Evolutionary conservation across 2,113 vertebrate species (phyloP), one percentile per base, ranked within the genome.

Genomic region (Neotoma lepida): DNA sequence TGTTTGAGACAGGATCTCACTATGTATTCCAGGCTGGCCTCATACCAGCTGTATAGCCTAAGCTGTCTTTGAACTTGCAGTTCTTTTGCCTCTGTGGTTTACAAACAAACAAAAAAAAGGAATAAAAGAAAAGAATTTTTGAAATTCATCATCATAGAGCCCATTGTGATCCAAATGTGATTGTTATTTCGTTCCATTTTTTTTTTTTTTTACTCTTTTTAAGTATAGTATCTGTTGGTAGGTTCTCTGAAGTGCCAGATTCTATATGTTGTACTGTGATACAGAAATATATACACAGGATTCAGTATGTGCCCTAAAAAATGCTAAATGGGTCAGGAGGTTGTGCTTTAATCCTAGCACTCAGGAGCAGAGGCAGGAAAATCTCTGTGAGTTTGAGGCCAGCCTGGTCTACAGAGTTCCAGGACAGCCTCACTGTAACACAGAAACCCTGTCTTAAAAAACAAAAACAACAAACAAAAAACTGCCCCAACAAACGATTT

Each of bases 91-190:
- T 49, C 61, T 68, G 63, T 6, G 10, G 44, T 86, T 94, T 89
- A 74, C 9, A 28, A 8, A 8, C n/a, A 82, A 28, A 13, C 24
- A 46, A 46, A 46, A 46, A 51, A 51, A 51, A 49, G n/a, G n/a
- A n/a, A n/a, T n/a, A 22, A 41, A 81, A 89, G 54, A 89, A 68
- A 80, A 58, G 22, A 86, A 80, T 91, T 9, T 44, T 64, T 95
- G 63, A 33, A 91, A 89, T 80, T 6, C 56, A 91, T 4, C 82
- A n/a, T 93, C 76, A 58, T 70, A 85, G 54, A 85, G 49, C 30
- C 44, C 22, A 22, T 86, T 89, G 39, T 96, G 56, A 95, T 77
- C 44, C 9, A 93, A 76, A 86, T 90, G 70, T 92, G 77, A 93
- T 74, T 93, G 28, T 87, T 93, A 58, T 46, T 94, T 93, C 46